Base-by-base conservation (phyloP, 2,113 vertebrate species). In the Condylura cristata region DNA sequence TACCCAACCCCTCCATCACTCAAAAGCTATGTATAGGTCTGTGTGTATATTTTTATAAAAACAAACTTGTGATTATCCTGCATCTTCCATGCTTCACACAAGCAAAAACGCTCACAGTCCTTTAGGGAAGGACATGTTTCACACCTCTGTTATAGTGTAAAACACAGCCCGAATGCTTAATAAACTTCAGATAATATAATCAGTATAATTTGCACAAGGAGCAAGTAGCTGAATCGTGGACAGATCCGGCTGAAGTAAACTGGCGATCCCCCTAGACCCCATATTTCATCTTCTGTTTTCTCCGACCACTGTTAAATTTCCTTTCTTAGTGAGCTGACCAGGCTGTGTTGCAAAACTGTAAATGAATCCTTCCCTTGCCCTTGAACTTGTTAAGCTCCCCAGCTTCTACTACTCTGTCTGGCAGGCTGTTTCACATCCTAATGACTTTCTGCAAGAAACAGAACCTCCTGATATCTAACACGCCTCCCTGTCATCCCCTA, bases 361-460 rank as follows among this genome's bases (percentile, higher is more conserved):
- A 95, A 75, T 93, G 90, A 96, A 93, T 94, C 44, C 28, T 22
- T 93, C 94, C 70, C 81, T 92, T 89, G 75, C 82, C 95, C 94
- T 96, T 96, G 94, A 96, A 97, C 95, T 96, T 95, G 91, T 95
- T 96, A 96, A 94, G 58, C 39, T 93, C 87, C 96, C 95, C 63
- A 92, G 30, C 44, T 96, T 63, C 89, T 94, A 61, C 37, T 75
- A 91, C 72, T 93, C 71, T 86, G 79, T 80, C 92, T 90, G 74
- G 89, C 88, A 97, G 81, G 51, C 20, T 48, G 48, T 82, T 61
- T 74, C 82, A 65, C 58, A 44, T 89, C 80, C 86, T 96, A 85
- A 76, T 96, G 94, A 90, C 95, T 74, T 97, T 96, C 81, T 91
- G 84, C 81, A 93, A 96, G 80, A 94, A 97, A 91, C 44, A 87